Conservation (phyloP, 2,113 vertebrate genomes). For the Falco punctatus region DNA sequence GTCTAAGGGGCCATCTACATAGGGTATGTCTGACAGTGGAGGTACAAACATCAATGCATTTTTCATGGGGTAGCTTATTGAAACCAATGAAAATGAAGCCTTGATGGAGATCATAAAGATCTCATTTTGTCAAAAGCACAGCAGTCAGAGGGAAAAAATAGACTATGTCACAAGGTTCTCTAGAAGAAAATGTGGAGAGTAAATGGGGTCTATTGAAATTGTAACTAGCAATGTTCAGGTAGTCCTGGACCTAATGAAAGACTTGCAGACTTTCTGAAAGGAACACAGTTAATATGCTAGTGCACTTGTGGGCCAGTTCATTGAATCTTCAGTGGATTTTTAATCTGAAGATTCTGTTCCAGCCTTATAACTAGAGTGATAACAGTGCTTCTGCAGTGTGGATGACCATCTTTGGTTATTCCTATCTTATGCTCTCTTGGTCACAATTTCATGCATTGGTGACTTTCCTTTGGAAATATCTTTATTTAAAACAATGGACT, state of each 20-base stretch:
- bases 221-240: background rate
- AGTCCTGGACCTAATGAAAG: background rate
- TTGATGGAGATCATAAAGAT: background rate
- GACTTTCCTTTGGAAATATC: background rate
- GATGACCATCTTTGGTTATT: background rate
- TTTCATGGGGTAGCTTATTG: background rate
- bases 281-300: background rate
- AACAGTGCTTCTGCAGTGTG: background rate
- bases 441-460: background rate
- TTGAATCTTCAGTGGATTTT: background rate
- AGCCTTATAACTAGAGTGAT: background rate
- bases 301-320: background rate
- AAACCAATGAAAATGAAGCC: background rate
- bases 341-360: background rate
- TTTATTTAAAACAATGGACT: background rate
- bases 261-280: background rate
- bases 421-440: background rate
- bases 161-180: background rate
- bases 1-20: background rate
- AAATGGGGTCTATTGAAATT: background rate
- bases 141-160: background rate
- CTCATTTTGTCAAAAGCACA: background rate
- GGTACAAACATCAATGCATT: background rate
- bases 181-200: background rate
- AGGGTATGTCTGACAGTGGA: background rate